These are phyloP conservation scores for Thamnophis elegans DNA, from an alignment of 2,797 vertebrate species.

Conservation along the genomic window DNA sequence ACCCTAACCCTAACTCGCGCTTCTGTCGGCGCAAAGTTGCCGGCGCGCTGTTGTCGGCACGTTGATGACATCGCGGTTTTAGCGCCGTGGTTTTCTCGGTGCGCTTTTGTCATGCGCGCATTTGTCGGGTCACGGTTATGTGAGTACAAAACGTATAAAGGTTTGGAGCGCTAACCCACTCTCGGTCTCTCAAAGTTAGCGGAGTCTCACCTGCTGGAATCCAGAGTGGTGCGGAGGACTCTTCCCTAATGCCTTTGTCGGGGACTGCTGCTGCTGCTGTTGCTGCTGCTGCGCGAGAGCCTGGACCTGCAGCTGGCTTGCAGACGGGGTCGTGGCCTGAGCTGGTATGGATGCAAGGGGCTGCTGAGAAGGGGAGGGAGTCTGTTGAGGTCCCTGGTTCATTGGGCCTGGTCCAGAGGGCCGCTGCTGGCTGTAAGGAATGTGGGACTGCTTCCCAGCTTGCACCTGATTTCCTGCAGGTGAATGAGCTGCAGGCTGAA, in stretches of 20 bases:
- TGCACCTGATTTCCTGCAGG: slow-evolving; percentile 85
- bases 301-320: slow-evolving; percentile 83
- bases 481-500: slow-evolving; percentile 85
- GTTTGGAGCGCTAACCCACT: background rate
- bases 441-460: slow-evolving; percentile 93
- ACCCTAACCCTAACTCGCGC: no score
- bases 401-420: slow-evolving; percentile 86
- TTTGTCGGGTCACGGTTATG: no score
- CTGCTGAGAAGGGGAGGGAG: slow-evolving; percentile 81
- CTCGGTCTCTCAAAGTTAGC: no score
- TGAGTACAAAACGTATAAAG: background rate
- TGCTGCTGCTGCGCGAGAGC: slow-evolving; percentile 84
- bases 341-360: slow-evolving; percentile 78
- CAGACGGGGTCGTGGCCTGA: slow-evolving; percentile 77
- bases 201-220: slow-evolving; percentile 84
- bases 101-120: no score
- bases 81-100: no score
- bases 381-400: slow-evolving; percentile 79
- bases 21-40: no score
- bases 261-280: slow-evolving; percentile 82
- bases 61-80: no score
- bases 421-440: slow-evolving; percentile 98
- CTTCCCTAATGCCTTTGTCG: slow-evolving; percentile 89
- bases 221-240: slow-evolving; percentile 89
- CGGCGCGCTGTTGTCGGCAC: no score